Percentiles rank a stretch among this genome's conserved stretches.
phyloP scores from a whole-genome alignment of 1,140 invertebrate species.

The Periplaneta americana region DNA sequence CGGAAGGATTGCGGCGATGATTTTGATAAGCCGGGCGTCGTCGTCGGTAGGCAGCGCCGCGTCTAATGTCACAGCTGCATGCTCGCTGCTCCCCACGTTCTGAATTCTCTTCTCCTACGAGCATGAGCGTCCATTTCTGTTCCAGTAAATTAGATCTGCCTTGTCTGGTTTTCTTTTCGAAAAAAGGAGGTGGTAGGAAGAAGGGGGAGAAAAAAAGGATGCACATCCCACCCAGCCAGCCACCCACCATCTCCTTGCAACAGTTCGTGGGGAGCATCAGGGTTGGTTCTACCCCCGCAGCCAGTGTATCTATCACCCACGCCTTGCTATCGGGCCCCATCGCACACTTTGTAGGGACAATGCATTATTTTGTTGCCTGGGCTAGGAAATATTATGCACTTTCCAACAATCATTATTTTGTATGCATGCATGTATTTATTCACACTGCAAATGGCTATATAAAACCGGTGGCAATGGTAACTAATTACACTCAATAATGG shows the following conservation, averaged over 20 bases:
- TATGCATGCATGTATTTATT: too few relatives aligned
- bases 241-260: not conserved
- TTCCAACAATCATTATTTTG: too few relatives aligned
- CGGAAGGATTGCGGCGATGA: too few relatives aligned
- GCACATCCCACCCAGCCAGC: not conserved
- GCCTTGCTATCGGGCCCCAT: not conserved
- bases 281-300: not conserved
- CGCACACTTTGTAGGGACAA: not conserved
- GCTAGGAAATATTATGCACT: too few relatives aligned
- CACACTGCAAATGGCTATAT: too few relatives aligned
- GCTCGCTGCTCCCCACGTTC: not conserved
- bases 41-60: too few relatives aligned
- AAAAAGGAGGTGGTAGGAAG: too few relatives aligned
- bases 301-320: not conserved
- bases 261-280: too few relatives aligned
- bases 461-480: too few relatives aligned
- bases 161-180: constrained; percentile 18
- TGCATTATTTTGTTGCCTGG: not conserved
- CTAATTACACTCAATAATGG: too few relatives aligned
- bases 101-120: not conserved
- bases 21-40: too few relatives aligned
- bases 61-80: not conserved
- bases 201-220: not conserved
- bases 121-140: constrained; percentile 17
- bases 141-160: constrained; percentile 23